These are phyloP conservation scores for Tragelaphus strepsiceros DNA, from an alignment of 2,113 vertebrate genomes.

Conservation along the genomic window DNA sequence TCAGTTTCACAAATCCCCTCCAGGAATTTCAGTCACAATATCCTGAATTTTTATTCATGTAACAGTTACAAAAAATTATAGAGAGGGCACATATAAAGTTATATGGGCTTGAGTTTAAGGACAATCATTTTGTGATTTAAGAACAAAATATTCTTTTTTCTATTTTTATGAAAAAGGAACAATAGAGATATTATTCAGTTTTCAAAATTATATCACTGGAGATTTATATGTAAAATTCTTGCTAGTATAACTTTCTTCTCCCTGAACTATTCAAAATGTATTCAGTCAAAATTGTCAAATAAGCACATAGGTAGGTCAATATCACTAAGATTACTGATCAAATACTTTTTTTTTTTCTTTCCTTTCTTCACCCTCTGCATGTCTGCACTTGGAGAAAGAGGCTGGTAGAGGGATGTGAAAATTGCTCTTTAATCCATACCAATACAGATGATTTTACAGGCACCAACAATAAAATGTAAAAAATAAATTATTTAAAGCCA, in stretches of 20 bases:
- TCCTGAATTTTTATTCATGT: constrained; percentile 72
- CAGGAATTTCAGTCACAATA: constrained; percentile 67
- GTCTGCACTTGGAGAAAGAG: neutral
- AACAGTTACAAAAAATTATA: constrained; percentile 48
- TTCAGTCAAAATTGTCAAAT: neutral
- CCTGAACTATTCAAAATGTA: neutral
- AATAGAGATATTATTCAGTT: neutral
- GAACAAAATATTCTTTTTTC: constrained; percentile 29
- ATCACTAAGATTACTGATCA: neutral
- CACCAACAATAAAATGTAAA: neutral
- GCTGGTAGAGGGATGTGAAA: neutral
- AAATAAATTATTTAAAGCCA: neutral
- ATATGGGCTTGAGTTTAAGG: neutral
- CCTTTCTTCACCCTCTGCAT: neutral
- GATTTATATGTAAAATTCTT: neutral
- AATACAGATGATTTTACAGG: neutral
- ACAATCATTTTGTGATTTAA: constrained; percentile 21
- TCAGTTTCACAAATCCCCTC: constrained; percentile 69
- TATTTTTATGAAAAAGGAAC: neutral
- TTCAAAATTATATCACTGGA: neutral
- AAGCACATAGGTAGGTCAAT: neutral
- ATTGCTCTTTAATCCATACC: neutral
- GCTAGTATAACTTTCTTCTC: neutral
- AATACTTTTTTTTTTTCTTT: neutral
- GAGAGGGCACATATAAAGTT: neutral